These are phyloP conservation scores for Bombus superbus DNA, from an alignment of 1,140 invertebrate species.

Conservation along the genomic window DNA sequence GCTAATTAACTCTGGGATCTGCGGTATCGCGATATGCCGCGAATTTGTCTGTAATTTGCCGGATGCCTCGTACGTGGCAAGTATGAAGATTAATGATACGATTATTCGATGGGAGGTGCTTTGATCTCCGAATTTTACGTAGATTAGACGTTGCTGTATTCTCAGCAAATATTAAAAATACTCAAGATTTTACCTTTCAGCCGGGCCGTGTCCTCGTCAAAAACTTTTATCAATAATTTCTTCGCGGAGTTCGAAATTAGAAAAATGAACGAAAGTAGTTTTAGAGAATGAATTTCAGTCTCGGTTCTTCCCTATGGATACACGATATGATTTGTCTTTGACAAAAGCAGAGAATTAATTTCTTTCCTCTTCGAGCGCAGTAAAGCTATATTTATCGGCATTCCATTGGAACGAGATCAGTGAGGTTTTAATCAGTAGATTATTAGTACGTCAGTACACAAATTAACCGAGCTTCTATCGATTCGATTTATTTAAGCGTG, in stretches of 20 bases:
- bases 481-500: too few species aligned
- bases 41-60: conserved; percentile 13
- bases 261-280: neutral
- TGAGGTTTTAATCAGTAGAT: too few species aligned
- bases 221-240: too few species aligned
- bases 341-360: too few species aligned
- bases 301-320: neutral
- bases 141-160: neutral
- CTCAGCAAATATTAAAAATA: neutral
- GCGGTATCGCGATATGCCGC: neutral
- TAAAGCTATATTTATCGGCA: too few species aligned
- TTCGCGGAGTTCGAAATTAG: neutral
- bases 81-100: conserved; percentile 2
- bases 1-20: conserved; percentile 40
- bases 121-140: too few species aligned
- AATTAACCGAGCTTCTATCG: too few species aligned
- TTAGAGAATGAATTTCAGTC: neutral
- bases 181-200: neutral
- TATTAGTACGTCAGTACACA: too few species aligned
- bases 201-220: neutral
- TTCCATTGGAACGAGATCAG: too few species aligned
- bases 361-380: too few species aligned
- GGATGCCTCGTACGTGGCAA: neutral
- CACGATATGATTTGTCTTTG: too few species aligned
- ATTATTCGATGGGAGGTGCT: neutral